Evolutionary conservation across 2,888 invertebrate species (phyloP).

Genomic region (Sphaerophoria taeniata): DNA sequence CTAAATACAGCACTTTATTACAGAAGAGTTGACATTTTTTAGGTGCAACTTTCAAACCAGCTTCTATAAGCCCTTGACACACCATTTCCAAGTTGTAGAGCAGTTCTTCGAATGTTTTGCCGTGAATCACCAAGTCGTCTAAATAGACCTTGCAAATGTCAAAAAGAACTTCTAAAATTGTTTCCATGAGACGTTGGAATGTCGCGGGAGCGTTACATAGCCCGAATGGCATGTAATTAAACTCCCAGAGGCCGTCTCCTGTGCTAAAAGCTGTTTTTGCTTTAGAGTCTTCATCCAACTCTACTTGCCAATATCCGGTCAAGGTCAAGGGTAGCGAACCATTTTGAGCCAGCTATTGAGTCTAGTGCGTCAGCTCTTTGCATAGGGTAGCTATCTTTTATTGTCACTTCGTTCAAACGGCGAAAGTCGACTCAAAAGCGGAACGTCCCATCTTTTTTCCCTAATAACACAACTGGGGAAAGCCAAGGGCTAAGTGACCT

Average conservation of each 20-base stretch:
- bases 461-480: not conserved
- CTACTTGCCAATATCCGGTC: slow-evolving; percentile 56
- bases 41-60: not conserved
- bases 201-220: too few relatives aligned
- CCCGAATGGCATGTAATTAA: too few relatives aligned
- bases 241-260: not conserved
- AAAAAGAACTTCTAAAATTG: not conserved
- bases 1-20: slow-evolving; percentile 13
- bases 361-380: not conserved
- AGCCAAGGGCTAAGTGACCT: slow-evolving; percentile 4
- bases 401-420: not conserved
- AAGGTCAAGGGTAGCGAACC: slow-evolving; percentile 55
- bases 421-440: slow-evolving; percentile 18
- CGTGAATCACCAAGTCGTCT: slow-evolving; percentile 1
- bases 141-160: slow-evolving; percentile 7
- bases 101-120: slow-evolving; percentile 11
- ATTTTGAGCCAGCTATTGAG: not conserved
- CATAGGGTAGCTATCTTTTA: slow-evolving; percentile 17
- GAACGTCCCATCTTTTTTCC: not conserved
- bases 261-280: slow-evolving; percentile 2
- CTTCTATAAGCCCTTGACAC: not conserved
- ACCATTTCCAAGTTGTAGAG: not conserved
- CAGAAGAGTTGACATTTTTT: slow-evolving; percentile 16
- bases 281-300: not conserved
- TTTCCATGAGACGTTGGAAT: too few relatives aligned